A percentile compares a stretch with the other conserved stretches of the same genome.
phyloP scores from a whole-genome alignment of 2,113 vertebrate genomes.

The Sciurus niger region DNA sequence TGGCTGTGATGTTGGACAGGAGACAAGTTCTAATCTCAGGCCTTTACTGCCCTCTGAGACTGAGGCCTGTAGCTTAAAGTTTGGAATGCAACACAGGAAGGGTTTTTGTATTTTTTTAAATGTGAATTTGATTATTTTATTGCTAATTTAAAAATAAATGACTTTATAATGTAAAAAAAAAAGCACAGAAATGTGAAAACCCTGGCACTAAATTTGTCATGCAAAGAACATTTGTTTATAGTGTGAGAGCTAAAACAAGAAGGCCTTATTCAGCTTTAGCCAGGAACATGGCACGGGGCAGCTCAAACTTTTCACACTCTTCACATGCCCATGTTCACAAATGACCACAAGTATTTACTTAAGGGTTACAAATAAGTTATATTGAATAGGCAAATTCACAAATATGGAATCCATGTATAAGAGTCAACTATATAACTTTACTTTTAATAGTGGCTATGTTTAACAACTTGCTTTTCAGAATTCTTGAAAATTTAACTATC shows the following conservation, averaged over 20 bases:
- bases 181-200: constrained; percentile 71
- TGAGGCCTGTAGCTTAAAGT: constrained; percentile 29
- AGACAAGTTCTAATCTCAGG: neutral
- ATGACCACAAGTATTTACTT: constrained; percentile 39
- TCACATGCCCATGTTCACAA: neutral
- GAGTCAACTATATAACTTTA: neutral
- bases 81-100: constrained; percentile 54
- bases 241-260: constrained; percentile 62
- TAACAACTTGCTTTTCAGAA: constrained; percentile 17
- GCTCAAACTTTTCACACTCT: constrained; percentile 57
- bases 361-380: constrained; percentile 41
- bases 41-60: neutral
- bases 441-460: constrained; percentile 37
- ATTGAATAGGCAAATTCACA: constrained; percentile 40
- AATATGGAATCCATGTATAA: neutral
- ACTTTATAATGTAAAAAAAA: constrained; percentile 70
- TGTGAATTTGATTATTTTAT: constrained; percentile 84
- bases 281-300: neutral
- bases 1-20: constrained; percentile 76
- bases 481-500: constrained; percentile 54
- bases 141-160: constrained; percentile 86
- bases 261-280: constrained; percentile 60
- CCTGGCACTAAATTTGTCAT: constrained; percentile 56
- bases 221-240: constrained; percentile 62
- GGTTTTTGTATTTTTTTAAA: constrained; percentile 64